Base-by-base conservation (phyloP, 2,888 invertebrate genomes). In the Dysmachus trigonus region DNA sequence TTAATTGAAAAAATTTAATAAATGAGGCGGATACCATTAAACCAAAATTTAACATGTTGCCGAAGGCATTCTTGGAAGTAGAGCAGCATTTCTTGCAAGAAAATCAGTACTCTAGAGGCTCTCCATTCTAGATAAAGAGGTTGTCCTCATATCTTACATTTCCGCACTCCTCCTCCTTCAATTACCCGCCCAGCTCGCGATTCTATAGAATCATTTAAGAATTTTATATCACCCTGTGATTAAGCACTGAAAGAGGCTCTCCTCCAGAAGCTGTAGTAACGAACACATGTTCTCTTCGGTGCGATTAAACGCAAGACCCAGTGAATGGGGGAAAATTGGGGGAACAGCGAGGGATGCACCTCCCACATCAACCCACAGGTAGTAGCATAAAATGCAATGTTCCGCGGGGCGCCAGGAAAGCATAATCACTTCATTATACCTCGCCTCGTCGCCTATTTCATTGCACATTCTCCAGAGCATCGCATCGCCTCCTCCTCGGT, bases 361-460 rank as follows among this genome's bases (percentile, higher is more conserved):
- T 18, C 33, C 33, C 22, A 41, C 38, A 10, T 10, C 76, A 18
- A 72, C 73, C 73, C 8, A 22, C 15, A 73, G n/a, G 62, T n/a
- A 73, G n/a, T 73, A n/a, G 31, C 31, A 73, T 33, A 18, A 15
- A 73, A 73, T 30, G 31, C 22, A 62, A 62, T 73, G 31, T 18
- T 0, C 8, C 73, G 18, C 33, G 8, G 13, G n/a, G 27, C 38
- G 76, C 22, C 73, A n/a, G 35, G 33, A 73, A 73, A 82, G 62
- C 62, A 82, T 82, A 62, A 82, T 82, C 82, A 82, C 62, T 33
- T 82, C 82, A 82, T 82, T 82, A 51, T 35, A 31, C 73, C 76
- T 33, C 13, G n/a, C n/a, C n/a, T n/a, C n/a, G n/a, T 15, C 22
- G 18, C 51, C 79, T 79, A 79, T 51, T 79, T 51, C 13, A 5